Percentiles rank a stretch among this genome's conserved stretches.
Conservation (phyloP, 2,113 vertebrate species). For the Dipodomys ordii region DNA sequence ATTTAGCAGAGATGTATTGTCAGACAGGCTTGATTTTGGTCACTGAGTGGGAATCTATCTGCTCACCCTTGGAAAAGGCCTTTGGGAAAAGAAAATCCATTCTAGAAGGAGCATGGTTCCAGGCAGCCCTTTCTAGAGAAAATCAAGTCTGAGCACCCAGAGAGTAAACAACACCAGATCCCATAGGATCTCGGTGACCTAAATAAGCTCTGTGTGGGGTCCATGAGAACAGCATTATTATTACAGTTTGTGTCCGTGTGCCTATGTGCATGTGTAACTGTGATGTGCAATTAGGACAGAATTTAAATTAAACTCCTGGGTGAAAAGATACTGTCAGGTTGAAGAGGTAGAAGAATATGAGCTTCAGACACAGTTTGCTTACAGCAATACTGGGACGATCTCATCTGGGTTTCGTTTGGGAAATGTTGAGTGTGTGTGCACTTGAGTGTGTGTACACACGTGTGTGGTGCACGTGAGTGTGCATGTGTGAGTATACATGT, state of each 20-base stretch:
- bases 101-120: slow-evolving; percentile 47
- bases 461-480: background rate
- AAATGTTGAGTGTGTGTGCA: background rate
- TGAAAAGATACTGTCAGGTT: slow-evolving; percentile 15
- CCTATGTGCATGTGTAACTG: slow-evolving; percentile 19
- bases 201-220: slow-evolving; percentile 50
- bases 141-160: background rate
- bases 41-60: background rate
- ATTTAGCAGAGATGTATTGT: background rate
- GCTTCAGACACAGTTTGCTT: background rate
- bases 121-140: slow-evolving; percentile 57
- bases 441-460: background rate
- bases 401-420: background rate
- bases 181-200: slow-evolving; percentile 31
- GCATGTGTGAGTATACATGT: background rate
- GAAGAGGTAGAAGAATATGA: slow-evolving; percentile 22
- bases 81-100: slow-evolving; percentile 36
- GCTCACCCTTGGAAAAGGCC: background rate
- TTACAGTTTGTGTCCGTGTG: background rate
- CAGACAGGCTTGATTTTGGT: background rate
- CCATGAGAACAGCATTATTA: background rate
- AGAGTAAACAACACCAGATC: slow-evolving; percentile 33
- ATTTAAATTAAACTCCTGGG: slow-evolving; percentile 63
- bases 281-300: slow-evolving; percentile 66
- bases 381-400: no score